Evolutionary conservation across 2,888 invertebrate species (phyloP), one percentile per base, ranked within the genome.

Genomic region (Erebia ligea): DNA sequence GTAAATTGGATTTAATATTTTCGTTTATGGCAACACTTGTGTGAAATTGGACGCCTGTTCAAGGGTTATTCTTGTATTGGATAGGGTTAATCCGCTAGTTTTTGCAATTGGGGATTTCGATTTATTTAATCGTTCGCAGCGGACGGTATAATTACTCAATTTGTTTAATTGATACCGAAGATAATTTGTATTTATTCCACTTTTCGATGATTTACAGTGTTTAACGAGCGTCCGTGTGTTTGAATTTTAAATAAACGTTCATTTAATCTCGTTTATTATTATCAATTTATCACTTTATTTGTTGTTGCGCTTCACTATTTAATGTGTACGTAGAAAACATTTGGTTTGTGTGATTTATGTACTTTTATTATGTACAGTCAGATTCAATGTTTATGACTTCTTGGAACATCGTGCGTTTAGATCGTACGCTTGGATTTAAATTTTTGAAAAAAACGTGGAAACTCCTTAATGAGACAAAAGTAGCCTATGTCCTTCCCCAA

Each of bases 1-100:
- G 83, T 87, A 88, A 90, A 92, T 92, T 93, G 92, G 93, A 93
- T 92, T 91, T 91, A 92, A 92, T 93, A 92, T 92, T 93, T 92
- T 87, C 86, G 84, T 89, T 88, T 89, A 88, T 87, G 81, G 88
- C 79, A 88, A 89, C 90, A 87, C 85, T 90, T 85, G 87, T 92
- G 92, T 91, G 92, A 92, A 93, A 92, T 93, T 91, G 92, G 85
- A 90, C 88, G 90, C 87, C 83, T 87, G 80, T 80, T 88, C 85
- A 86, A 90, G 92, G 86, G 91, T 83, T 64, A 65, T 85, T 81
- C 67, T 84, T 81, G 73, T 69, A 74, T 78, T 73, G 77, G 85
- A 86, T 88, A 82, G 89, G 89, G 89, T 88, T 89, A 88, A 89
- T 90, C 68, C 74, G 56, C 42, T 13, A 68, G 64, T 69, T 72